Evolutionary conservation across 2,888 invertebrate genomes (phyloP).

Genomic region (Monopis laevigella): DNA sequence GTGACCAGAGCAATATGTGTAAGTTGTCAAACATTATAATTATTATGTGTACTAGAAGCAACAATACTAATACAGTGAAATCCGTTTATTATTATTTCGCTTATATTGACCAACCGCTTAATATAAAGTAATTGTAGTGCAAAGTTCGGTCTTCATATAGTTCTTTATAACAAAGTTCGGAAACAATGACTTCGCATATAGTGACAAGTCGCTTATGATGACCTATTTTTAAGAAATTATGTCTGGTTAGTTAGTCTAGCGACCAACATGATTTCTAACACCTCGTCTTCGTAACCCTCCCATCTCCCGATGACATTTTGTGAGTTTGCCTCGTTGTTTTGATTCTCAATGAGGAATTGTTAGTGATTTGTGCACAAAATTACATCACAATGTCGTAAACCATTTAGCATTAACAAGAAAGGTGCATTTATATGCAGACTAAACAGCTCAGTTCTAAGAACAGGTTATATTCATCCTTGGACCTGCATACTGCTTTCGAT

Average conservation of each 20-base stretch:
- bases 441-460: too few relatives aligned
- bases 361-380: too few relatives aligned
- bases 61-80: conserved; percentile 5
- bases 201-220: conserved; percentile 18
- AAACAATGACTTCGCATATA: conserved; percentile 19
- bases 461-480: too few relatives aligned
- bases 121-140: conserved; percentile 17
- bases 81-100: conserved; percentile 13
- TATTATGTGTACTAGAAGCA: neutral
- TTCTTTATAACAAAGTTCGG: conserved; percentile 19
- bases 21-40: too few relatives aligned
- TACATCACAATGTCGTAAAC: too few relatives aligned
- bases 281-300: conserved; percentile 11
- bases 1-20: too few relatives aligned
- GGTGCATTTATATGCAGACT: too few relatives aligned
- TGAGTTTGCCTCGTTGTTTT: conserved; percentile 11
- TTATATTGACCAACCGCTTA: conserved; percentile 14
- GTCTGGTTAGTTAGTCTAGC: conserved; percentile 19
- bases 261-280: conserved; percentile 17
- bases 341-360: conserved; percentile 16
- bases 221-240: conserved; percentile 19
- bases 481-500: too few relatives aligned
- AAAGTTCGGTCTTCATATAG: conserved; percentile 20
- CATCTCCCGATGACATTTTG: conserved; percentile 11
- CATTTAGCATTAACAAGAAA: too few relatives aligned